Base-by-base conservation (phyloP, 2,888 invertebrate species). In the Lysandra bellargus region DNA sequence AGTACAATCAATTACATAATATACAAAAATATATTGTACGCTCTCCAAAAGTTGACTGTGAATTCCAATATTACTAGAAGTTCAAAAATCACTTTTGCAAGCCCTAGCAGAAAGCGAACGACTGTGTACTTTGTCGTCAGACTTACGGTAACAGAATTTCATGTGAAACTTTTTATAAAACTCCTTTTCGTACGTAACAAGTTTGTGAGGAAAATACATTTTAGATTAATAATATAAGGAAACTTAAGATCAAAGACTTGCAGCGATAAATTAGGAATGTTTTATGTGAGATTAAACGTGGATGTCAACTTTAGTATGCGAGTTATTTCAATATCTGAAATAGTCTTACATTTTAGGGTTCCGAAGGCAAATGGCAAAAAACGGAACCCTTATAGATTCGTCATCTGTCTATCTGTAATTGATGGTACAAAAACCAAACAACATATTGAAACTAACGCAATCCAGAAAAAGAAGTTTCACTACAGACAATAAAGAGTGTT, bases 61-160 rank as follows among this genome's bases (percentile, higher is more conserved):
- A 44, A 44, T 44, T 7, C 17, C 6, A 64, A 9, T 33, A 37
- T 69, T 69, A 12, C 14, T 14, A 37, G 30, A 37, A 69, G 17
- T 69, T 33, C 33, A 69, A 69, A 69, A 69, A 37, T 69, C 14
- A 12, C 12, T 69, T 33, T 69, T 37, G 74, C 9, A n/a, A 74
- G 44, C 74, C 74, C 74, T 74, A 74, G 7, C 4, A 7, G n/a
- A 23, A 75, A 23, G 72, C 82, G 80, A 81, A 82, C 80, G 80
- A 81, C 78, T 81, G 80, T 81, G 80, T 81, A 81, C 79, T 82
- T 82, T 82, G 80, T 80, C 60, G 81, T 78, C 69, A 60, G 78
- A 81, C 80, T 80, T 64, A 82, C 81, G 82, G 80, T 77, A 80
- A 81, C 82, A 82, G 82, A 82, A 79, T 80, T 82, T 81, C 61